Evolutionary conservation across 2,888 invertebrate genomes (phyloP).

Genomic region (Tachystola acroxantha): DNA sequence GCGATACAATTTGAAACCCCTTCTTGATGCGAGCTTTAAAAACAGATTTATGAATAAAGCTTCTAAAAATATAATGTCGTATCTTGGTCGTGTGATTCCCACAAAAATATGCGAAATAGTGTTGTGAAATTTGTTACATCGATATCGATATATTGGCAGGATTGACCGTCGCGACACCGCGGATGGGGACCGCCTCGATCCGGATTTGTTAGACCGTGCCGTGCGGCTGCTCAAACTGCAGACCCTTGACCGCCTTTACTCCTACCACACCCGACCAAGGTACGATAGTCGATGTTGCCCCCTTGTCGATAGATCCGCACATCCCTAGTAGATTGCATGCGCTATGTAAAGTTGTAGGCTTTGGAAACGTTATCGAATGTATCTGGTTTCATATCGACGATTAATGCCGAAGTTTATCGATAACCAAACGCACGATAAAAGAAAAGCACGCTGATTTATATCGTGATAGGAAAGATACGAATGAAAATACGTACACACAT

Average conservation of each 20-base stretch:
- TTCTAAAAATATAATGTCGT: conserved; percentile 41
- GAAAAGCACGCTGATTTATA: too few species aligned
- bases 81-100: conserved; percentile 50
- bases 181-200: conserved; percentile 63
- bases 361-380: not conserved
- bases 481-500: too few species aligned
- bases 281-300: conserved; percentile 69
- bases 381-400: too few species aligned
- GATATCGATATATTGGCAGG: conserved; percentile 73
- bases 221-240: conserved; percentile 76
- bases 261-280: conserved; percentile 79
- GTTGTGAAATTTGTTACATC: conserved; percentile 51
- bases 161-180: conserved; percentile 71
- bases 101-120: conserved; percentile 26
- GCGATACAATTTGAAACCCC: too few species aligned
- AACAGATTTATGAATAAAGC: too few species aligned
- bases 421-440: too few species aligned
- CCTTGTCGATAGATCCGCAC: conserved; percentile 12
- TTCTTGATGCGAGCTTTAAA: too few species aligned
- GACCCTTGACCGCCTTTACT: conserved; percentile 78
- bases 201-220: conserved; percentile 74
- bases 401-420: too few species aligned
- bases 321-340: conserved; percentile 5
- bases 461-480: too few species aligned
- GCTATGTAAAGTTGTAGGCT: not conserved